Percentiles rank a stretch among this genome's conserved stretches.
Evolutionary conservation across 2,113 vertebrate genomes (phyloP).

Genomic region (Syrrhaptes paradoxus): DNA sequence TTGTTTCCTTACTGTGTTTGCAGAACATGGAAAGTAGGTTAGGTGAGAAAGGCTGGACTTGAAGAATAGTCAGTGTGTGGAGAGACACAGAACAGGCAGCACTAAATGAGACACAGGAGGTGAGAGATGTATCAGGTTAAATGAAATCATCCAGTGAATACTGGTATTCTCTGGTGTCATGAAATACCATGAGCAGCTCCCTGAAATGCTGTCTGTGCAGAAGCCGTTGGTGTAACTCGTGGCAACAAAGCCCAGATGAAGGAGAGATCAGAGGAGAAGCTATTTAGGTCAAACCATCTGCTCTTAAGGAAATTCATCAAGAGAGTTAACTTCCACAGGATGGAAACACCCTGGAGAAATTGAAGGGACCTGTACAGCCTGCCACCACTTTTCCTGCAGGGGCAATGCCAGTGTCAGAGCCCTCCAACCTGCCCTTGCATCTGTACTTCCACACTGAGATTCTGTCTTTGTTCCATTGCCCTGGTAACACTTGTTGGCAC

Average conservation of each 20-base stretch:
- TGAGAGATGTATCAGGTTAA: background rate
- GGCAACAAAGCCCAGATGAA: background rate
- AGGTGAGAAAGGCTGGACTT: background rate
- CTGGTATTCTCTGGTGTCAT: too few relatives aligned
- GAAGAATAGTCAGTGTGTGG: background rate
- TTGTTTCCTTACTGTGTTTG: background rate
- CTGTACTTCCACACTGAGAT: background rate
- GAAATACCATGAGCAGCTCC: too few relatives aligned
- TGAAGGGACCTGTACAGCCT: fast-evolving
- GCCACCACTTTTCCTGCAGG: background rate
- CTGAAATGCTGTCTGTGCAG: background rate
- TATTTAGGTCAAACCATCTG: background rate
- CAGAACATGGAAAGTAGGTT: background rate
- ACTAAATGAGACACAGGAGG: background rate
- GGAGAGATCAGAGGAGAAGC: background rate
- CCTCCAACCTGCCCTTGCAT: background rate
- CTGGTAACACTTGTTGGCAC: background rate
- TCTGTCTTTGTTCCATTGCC: background rate
- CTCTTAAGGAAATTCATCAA: background rate
- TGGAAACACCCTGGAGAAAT: background rate
- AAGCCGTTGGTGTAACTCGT: background rate
- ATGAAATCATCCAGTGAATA: background rate
- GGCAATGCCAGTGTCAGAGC: background rate
- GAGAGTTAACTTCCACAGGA: background rate
- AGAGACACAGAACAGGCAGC: background rate